Evolutionary conservation across 1,140 invertebrate genomes (phyloP).

Genomic region (Aricia agestis): DNA sequence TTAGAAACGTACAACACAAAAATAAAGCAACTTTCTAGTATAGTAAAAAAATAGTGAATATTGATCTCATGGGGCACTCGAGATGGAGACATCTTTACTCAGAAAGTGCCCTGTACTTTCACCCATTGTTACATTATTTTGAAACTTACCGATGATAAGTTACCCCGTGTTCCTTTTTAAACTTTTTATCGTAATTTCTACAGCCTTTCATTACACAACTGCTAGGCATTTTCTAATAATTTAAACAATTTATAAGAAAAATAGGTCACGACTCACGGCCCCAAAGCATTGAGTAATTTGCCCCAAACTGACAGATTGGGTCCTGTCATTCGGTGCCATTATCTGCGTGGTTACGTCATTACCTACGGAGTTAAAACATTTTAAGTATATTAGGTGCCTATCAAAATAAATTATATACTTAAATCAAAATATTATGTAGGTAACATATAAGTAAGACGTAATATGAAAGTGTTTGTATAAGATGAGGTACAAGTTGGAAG

Average conservation of each 20-base stretch:
- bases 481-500: too few relatives aligned
- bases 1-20: neutral
- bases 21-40: neutral
- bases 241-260: neutral
- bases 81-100: neutral
- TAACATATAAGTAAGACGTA: too few relatives aligned
- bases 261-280: neutral
- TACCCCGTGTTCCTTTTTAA: neutral
- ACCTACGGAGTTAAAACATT: too few relatives aligned
- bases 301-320: too few relatives aligned
- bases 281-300: too few relatives aligned
- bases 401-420: too few relatives aligned
- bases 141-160: neutral
- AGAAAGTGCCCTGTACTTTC: neutral
- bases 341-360: too few relatives aligned
- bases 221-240: neutral
- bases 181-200: neutral
- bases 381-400: too few relatives aligned
- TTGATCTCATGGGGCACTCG: neutral
- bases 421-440: too few relatives aligned
- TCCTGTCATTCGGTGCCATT: too few relatives aligned
- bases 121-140: neutral
- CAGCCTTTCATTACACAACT: neutral
- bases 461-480: too few relatives aligned
- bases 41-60: neutral